phyloP scores from a whole-genome alignment of 2,797 vertebrate species.

The Arctocebus calabarensis region DNA sequence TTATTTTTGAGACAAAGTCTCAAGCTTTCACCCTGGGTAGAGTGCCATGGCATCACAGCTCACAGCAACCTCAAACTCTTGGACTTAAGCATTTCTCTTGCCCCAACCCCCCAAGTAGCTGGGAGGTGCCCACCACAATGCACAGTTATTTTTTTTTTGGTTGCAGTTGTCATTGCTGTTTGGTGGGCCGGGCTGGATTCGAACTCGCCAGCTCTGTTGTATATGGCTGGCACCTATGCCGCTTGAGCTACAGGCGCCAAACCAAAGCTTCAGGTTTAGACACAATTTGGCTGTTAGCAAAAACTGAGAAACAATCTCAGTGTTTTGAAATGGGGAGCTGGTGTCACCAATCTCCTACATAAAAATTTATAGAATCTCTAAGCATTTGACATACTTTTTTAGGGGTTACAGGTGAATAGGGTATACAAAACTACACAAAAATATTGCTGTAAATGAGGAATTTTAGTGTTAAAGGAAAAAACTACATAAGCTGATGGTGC shows the following conservation, averaged over 20 bases:
- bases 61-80: no score
- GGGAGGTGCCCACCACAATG: no score
- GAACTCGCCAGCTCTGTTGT: no score
- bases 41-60: no score
- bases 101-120: no score
- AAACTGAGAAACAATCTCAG: background rate
- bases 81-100: no score
- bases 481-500: background rate
- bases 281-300: background rate
- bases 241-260: no score
- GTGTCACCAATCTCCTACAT: background rate
- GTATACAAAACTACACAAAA: background rate
- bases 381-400: background rate
- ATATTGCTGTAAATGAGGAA: background rate
- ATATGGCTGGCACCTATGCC: no score
- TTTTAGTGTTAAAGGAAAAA: background rate
- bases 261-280: conserved; percentile 32
- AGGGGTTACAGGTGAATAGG: background rate
- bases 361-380: background rate
- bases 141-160: no score
- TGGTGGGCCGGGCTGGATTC: no score
- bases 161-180: no score
- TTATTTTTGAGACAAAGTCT: background rate
- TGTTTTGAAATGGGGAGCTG: background rate
- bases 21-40: no score